Evolutionary conservation across 30 jellyfish, hydroid and myxozoan genomes (phyloP).

Genomic region (Hydractinia echinata): DNA sequence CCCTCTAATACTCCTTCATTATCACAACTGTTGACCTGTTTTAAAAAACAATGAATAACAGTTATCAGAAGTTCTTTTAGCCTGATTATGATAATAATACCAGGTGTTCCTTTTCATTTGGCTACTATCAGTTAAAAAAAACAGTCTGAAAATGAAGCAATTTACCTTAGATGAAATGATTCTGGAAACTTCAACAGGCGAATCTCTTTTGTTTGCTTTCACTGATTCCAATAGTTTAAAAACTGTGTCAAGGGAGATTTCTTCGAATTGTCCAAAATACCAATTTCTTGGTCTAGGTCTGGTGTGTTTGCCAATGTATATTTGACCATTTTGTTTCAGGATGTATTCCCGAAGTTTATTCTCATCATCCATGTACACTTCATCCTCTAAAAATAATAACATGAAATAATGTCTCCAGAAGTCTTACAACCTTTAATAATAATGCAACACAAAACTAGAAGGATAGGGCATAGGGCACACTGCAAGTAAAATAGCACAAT

Average conservation of each 20-base stretch:
- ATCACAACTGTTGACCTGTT: constrained; percentile 79
- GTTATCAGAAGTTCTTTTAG: too few relatives aligned
- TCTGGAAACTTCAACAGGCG: constrained; percentile 75
- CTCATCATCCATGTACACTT: constrained; percentile 79
- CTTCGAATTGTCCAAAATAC: constrained; percentile 99
- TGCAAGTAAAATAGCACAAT: too few relatives aligned
- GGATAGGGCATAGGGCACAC: too few relatives aligned
- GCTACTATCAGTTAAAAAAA: too few relatives aligned
- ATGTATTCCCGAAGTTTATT: constrained; percentile 66
- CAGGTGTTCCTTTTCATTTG: too few relatives aligned
- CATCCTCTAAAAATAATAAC: constrained; percentile 54
- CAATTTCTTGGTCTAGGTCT: constrained; percentile 46
- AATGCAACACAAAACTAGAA: too few relatives aligned
- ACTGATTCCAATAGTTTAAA: constrained; percentile 50
- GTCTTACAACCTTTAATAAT: too few relatives aligned
- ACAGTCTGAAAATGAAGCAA: background rate
- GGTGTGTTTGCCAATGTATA: constrained; percentile 68
- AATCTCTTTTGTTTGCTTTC: constrained; percentile 51
- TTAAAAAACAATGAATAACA: background rate
- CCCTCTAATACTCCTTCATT: constrained; percentile 89
- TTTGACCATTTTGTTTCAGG: constrained; percentile 65
- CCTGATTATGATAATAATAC: too few relatives aligned
- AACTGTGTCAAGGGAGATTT: constrained; percentile 63
- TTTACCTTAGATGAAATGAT: constrained; percentile 75
- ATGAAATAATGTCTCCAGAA: too few relatives aligned